These are phyloP conservation scores for Lineus longissimus DNA, from an alignment of 1,140 invertebrate species.

Conservation along the genomic window DNA sequence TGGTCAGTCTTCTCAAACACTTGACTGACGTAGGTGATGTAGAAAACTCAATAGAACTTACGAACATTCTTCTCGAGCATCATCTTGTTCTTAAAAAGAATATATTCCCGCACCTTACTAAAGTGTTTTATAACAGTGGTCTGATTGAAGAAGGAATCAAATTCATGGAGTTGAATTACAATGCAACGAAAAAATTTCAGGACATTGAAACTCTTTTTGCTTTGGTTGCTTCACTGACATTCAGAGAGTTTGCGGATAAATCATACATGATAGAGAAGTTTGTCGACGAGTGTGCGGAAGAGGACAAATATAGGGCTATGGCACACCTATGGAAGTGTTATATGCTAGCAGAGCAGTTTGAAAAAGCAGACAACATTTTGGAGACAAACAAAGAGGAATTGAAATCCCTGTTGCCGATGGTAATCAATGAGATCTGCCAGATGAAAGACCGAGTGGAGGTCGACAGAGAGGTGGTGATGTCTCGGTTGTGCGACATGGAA, in stretches of 20 bases:
- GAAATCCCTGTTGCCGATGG: neutral
- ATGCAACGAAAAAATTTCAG: neutral
- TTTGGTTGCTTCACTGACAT: neutral
- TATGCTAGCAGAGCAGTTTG: conserved; percentile 3
- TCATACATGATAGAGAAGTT: neutral
- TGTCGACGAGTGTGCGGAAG: neutral
- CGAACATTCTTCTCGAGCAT: neutral
- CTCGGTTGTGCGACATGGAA: neutral
- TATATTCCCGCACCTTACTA: neutral
- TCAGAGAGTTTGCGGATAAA: neutral
- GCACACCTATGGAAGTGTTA: neutral
- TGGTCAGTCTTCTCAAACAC: neutral
- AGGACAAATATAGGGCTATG: neutral
- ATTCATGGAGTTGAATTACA: neutral
- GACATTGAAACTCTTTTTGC: conserved; percentile 1
- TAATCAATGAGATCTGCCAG: conserved; percentile 2
- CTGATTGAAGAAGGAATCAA: neutral
- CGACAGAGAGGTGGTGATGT: neutral
- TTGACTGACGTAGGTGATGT: neutral
- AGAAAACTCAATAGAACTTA: neutral
- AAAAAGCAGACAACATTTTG: neutral
- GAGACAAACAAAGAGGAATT: neutral
- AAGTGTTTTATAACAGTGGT: conserved; percentile 1
- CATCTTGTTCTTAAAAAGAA: neutral
- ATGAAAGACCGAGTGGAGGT: neutral